Conservation (phyloP, 2,888 invertebrate species). For the Limnephilus auricula region DNA sequence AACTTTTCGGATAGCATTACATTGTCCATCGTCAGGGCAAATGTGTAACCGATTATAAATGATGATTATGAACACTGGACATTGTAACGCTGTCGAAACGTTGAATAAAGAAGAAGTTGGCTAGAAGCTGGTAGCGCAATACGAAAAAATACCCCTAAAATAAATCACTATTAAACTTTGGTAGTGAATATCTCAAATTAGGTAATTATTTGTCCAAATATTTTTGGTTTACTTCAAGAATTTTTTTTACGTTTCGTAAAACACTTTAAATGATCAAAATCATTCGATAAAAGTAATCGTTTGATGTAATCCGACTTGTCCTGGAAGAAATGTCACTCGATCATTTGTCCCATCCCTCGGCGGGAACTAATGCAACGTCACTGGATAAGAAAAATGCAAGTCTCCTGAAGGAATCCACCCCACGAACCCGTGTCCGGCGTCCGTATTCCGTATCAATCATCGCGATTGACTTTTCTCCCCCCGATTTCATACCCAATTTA, state of each 20-base stretch:
- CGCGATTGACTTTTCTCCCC: slow-evolving; percentile 66
- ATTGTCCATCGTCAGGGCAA: too few species aligned
- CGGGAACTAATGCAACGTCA: slow-evolving; percentile 63
- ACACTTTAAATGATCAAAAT: neutral
- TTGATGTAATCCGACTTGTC: neutral
- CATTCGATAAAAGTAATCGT: neutral
- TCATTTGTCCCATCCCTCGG: slow-evolving; percentile 28
- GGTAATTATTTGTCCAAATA: too few species aligned
- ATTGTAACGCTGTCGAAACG: too few species aligned
- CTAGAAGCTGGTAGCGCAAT: too few species aligned
- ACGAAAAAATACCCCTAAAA: too few species aligned
- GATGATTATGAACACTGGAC: too few species aligned
- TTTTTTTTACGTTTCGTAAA: neutral
- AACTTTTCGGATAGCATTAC: too few species aligned
- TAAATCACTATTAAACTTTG: too few species aligned
- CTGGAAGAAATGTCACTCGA: slow-evolving; percentile 14
- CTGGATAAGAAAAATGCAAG: slow-evolving; percentile 65
- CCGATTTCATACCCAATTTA: slow-evolving; percentile 65
- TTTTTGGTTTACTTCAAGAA: neutral
- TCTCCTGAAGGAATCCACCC: slow-evolving; percentile 13
- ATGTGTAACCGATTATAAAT: too few species aligned
- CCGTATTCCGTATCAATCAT: slow-evolving; percentile 65
- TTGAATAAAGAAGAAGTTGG: too few species aligned
- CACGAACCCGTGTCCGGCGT: slow-evolving; percentile 45
- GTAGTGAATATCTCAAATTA: too few species aligned